Conservation (phyloP, 2,888 invertebrate genomes). For the Bellardia pandia region DNA sequence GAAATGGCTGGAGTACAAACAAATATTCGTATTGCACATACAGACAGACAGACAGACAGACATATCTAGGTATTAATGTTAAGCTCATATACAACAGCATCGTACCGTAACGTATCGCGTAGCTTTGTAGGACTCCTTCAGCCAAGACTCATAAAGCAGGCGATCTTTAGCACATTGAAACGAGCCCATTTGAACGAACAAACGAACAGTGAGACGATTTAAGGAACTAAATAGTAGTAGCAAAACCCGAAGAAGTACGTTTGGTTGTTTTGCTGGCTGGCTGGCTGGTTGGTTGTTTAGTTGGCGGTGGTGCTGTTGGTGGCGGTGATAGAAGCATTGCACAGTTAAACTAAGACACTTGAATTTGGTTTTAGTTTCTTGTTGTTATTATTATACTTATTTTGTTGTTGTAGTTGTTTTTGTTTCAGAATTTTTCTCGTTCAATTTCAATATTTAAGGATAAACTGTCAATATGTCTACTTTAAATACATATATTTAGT, state of each 20-base stretch:
- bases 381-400: slow-evolving; percentile 68
- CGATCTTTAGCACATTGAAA: slow-evolving; percentile 58
- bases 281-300: slow-evolving; percentile 41
- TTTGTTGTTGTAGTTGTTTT: slow-evolving; percentile 66
- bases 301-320: too few species aligned
- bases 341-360: slow-evolving; percentile 66
- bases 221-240: slow-evolving; percentile 63
- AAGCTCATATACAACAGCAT: background rate
- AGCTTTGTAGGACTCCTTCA: slow-evolving; percentile 40
- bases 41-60: slow-evolving; percentile 15
- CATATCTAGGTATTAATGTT: slow-evolving; percentile 24
- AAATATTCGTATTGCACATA: background rate
- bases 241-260: slow-evolving; percentile 56
- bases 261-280: slow-evolving; percentile 1
- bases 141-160: slow-evolving; percentile 46
- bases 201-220: slow-evolving; percentile 45
- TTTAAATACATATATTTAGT: slow-evolving; percentile 78
- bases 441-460: slow-evolving; percentile 76
- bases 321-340: slow-evolving; percentile 50
- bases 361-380: slow-evolving; percentile 65
- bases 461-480: slow-evolving; percentile 80
- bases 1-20: background rate
- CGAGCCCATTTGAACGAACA: slow-evolving; percentile 38
- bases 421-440: slow-evolving; percentile 69
- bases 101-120: slow-evolving; percentile 28